A percentile compares a stretch with the other conserved stretches of the same genome.
phyloP scores from a whole-genome alignment of 2,888 invertebrate genomes.

The Phragmatobia fuliginosa region DNA sequence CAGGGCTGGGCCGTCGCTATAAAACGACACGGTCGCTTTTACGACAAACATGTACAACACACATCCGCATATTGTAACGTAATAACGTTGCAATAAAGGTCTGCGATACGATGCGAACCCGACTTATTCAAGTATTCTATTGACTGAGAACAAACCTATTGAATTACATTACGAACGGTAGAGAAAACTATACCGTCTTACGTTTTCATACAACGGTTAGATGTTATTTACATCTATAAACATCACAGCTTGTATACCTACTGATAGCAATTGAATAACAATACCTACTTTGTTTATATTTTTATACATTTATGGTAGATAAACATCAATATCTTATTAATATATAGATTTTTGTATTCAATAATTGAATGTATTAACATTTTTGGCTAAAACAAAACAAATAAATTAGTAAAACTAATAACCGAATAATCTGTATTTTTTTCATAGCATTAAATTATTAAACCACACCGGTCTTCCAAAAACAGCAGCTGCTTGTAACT shows the following conservation, averaged over 20 bases:
- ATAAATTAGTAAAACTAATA: neutral
- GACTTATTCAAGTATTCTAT: constrained; percentile 69
- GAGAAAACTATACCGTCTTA: constrained; percentile 47
- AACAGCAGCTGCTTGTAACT: constrained; percentile 28
- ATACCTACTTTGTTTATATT: constrained; percentile 7
- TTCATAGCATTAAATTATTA: constrained; percentile 2
- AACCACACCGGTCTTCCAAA: constrained; percentile 18
- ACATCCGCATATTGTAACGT: constrained; percentile 64
- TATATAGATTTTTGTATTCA: neutral
- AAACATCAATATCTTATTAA: too few species aligned
- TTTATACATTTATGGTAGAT: neutral
- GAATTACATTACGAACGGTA: constrained; percentile 50
- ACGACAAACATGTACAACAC: constrained; percentile 71
- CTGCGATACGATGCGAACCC: constrained; percentile 69
- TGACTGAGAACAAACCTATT: constrained; percentile 56
- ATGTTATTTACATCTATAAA: constrained; percentile 42
- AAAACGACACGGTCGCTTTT: constrained; percentile 75
- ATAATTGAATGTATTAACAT: neutral
- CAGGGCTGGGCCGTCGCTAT: constrained; percentile 60
- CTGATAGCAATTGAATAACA: constrained; percentile 30
- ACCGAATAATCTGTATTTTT: neutral
- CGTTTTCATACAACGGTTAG: constrained; percentile 39
- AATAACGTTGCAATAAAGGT: constrained; percentile 66
- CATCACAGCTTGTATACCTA: constrained; percentile 27
- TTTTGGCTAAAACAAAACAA: neutral